Evolutionary conservation across 1,140 invertebrate species (phyloP).

Genomic region (Mamestra configurata): DNA sequence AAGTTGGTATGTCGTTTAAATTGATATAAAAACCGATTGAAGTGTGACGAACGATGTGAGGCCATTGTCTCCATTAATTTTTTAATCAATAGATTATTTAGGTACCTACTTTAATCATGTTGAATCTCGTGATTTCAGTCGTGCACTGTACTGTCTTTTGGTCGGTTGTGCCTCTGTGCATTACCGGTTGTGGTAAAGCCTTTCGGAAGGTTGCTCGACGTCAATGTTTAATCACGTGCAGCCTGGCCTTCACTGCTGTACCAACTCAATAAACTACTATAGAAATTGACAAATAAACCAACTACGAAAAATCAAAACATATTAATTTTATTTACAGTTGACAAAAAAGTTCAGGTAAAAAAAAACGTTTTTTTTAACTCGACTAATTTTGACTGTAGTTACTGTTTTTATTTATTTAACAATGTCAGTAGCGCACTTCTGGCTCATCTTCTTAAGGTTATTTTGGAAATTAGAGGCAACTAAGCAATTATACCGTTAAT

Average conservation of each 20-base stretch:
- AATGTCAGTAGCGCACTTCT: constrained; percentile 22
- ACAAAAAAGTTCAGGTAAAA: background rate
- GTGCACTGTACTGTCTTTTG: background rate
- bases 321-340: background rate
- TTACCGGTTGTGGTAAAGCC: constrained; percentile 44
- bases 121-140: background rate
- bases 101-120: too few relatives aligned
- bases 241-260: constrained; percentile 64
- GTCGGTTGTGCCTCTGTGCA: background rate
- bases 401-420: constrained; percentile 24
- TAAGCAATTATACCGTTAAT: constrained; percentile 43
- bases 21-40: background rate
- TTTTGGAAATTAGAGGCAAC: constrained; percentile 20
- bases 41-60: constrained; percentile 23
- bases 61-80: constrained; percentile 17
- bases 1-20: constrained; percentile 3
- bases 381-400: too few relatives aligned
- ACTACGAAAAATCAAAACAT: background rate
- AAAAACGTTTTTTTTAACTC: background rate
- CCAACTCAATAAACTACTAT: constrained; percentile 18
- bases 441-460: constrained; percentile 38
- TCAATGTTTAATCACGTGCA: constrained; percentile 76
- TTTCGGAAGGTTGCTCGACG: constrained; percentile 72
- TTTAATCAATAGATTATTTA: too few relatives aligned
- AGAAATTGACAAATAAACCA: constrained; percentile 35